A percentile compares a stretch with the other conserved stretches of the same genome.
These are phyloP conservation scores for Glyptemys insculpta DNA, from an alignment of 2,797 vertebrate genomes.

Conservation along the genomic window DNA sequence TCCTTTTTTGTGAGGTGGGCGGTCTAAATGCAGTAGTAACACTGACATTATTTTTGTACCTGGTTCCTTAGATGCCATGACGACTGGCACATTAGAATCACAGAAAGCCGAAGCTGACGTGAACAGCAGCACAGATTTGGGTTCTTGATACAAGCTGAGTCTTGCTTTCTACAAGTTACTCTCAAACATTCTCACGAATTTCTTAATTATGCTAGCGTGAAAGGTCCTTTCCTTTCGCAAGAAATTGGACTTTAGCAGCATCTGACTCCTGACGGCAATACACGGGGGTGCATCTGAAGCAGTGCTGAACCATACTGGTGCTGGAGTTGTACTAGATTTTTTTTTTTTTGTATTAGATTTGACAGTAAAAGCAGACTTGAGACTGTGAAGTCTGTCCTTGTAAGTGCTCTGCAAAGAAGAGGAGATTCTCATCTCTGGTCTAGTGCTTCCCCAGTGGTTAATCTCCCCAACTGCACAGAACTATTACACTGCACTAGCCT, in stretches of 20 bases:
- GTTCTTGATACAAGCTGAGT: not conserved
- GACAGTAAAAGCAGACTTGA: not conserved
- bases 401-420: not conserved
- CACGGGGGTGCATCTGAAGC: not conserved
- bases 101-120: not conserved
- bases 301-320: not conserved
- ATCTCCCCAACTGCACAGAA: not conserved
- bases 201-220: fast-evolving
- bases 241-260: not conserved
- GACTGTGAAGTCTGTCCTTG: not conserved
- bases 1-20: not conserved
- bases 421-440: not conserved
- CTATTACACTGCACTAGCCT: not conserved
- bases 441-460: not conserved
- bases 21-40: not conserved
- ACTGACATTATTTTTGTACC: not conserved
- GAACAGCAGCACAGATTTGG: fast-evolving
- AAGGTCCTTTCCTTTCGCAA: not conserved
- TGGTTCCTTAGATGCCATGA: not conserved
- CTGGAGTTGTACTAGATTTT: not conserved
- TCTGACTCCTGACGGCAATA: not conserved
- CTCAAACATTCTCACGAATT: not conserved
- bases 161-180: not conserved
- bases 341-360: not conserved
- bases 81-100: not conserved